Base-by-base conservation (phyloP, 2,797 vertebrate species). In the Lagodon rhomboides region DNA sequence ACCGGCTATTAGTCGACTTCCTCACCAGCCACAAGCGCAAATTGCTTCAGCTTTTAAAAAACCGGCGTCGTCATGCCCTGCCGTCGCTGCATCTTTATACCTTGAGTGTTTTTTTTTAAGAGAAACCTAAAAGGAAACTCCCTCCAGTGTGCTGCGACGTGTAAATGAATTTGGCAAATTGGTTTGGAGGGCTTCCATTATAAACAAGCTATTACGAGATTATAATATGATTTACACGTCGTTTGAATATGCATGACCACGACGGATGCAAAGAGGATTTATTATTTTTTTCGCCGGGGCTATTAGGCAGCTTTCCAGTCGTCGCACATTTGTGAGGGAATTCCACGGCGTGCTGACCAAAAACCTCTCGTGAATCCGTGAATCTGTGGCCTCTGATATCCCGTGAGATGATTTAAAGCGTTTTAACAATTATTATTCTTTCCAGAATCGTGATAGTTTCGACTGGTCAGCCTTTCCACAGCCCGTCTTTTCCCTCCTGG, bases 211-310 rank as follows among this genome's bases (percentile, higher is more conserved):
- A 61, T 78, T 68, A 85, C 58, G 62, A 73, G 71, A 86, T 77
- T 66, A 64, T 55, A 75, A 84, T 75, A 61, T 68, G 73, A 83
- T 84, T 89, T 82, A 77, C 66, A 68, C 64, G 75, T 75, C 2
- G 66, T 85, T 74, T 77, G 54, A 82, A 81, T 81, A 71, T 82
- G 70, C 68, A 86, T 41, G 64, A 73, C 67, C 65, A 63, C 25
- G 30, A 59, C 73, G 53, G 75, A 53, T 12, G 9, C 58, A 77
- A 67, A 77, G 34, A 55, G 51, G 56, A 69, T 88, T 71, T 75
- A 41, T 77, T 67, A 34, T 27, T 69, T 61, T 27, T 69, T 61
- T 47, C 20, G 38, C 41, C 67, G 55, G 41, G 0, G 10, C 53
- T 30, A 58, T 75, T 74, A 63, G 80, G 72, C 69, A 80, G 85